Evolutionary conservation across 2,888 invertebrate species (phyloP), one percentile per base, ranked within the genome.

Genomic region (Eurytoma californica): DNA sequence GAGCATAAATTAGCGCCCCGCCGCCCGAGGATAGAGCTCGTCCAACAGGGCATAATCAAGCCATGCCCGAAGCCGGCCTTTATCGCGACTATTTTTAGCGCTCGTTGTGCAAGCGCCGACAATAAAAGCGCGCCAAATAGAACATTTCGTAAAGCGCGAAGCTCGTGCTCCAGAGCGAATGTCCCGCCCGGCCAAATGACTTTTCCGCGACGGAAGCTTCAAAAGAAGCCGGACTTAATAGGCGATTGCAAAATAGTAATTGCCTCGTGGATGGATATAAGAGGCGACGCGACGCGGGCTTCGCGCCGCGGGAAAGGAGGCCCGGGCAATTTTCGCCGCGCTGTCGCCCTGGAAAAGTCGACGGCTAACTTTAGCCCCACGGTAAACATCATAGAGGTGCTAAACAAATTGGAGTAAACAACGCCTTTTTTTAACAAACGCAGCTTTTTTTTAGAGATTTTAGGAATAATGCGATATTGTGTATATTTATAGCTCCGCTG

Each of bases 231-330:
- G 39, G 69, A 55, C 49, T 68, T 78, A 72, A 72, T 73, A 49
- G 57, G 63, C 68, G 67, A 73, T 73, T 73, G 78, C 67, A 78
- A 72, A 78, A 72, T 67, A 57, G 61, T 63, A 65, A 68, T 68
- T 73, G 66, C 58, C 63, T 24, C 63, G 68, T 30, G 68, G 68
- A 63, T 53, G 60, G n/a, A 77, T 51, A 67, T 39, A 65, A 68
- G 55, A 55, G 20, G 69, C 47, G 55, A 57, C 57, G 57, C 65
- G 58, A 55, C 24, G 39, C 7, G n/a, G 60, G 60, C 60, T 13
- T 55, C 20, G 57, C 20, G 16, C 39, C 39, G 53, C 16, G 61
- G 13, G 24, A 13, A 66, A 73, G 5, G 9, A 65, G 57, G 24
- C 20, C 3, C 18, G n/a, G 24, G 14, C n/a, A 49, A 66, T 47